Conservation (phyloP, 1,140 invertebrate species). For the Atta colombica region DNA sequence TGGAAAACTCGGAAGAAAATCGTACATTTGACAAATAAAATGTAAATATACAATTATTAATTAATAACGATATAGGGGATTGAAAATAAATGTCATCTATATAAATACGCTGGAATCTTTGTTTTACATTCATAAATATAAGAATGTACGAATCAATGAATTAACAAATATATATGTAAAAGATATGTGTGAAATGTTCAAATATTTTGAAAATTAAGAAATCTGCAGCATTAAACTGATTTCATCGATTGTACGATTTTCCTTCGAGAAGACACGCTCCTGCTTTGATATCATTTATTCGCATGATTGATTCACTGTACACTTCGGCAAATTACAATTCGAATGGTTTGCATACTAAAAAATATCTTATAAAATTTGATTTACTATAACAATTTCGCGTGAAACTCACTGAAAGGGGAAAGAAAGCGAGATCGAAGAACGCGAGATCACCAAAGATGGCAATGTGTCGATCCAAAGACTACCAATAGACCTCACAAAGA, state of each 20-base stretch:
- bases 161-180: background rate
- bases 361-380: constrained; percentile 20
- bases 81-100: background rate
- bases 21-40: constrained; percentile 31
- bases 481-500: constrained; percentile 55
- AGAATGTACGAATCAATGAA: background rate
- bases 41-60: background rate
- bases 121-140: background rate
- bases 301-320: constrained; percentile 36
- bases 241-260: constrained; percentile 37
- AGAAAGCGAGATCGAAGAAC: constrained; percentile 44
- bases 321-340: constrained; percentile 34
- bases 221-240: background rate
- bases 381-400: background rate
- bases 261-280: background rate
- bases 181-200: background rate
- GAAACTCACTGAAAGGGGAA: background rate
- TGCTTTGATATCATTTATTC: constrained; percentile 5
- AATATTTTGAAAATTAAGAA: background rate
- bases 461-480: constrained; percentile 77
- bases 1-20: background rate
- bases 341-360: background rate
- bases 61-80: background rate
- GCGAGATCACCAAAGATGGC: constrained; percentile 79
- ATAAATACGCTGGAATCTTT: background rate